Conservation (phyloP, 2,113 vertebrate species). For the Erythrocercus mccallii region DNA sequence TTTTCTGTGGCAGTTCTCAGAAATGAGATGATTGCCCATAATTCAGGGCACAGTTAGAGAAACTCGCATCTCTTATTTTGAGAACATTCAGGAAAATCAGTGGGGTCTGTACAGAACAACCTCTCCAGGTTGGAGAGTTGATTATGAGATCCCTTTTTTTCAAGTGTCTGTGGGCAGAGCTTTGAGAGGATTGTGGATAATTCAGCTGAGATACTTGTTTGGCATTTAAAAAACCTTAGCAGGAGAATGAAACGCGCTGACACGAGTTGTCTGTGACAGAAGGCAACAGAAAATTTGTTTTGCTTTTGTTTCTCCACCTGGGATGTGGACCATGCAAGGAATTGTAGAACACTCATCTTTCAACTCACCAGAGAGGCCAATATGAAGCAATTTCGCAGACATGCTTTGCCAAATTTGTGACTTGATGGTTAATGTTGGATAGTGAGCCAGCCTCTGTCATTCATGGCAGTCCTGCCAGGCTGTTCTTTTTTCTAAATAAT, state of each 20-base stretch:
- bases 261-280: not conserved
- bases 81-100: not conserved
- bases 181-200: not conserved
- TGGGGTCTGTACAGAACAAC: not conserved
- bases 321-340: not conserved
- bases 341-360: not conserved
- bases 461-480: not conserved
- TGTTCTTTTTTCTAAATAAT: not conserved
- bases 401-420: not conserved
- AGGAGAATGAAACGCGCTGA: not conserved
- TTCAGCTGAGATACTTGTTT: not conserved
- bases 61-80: not conserved
- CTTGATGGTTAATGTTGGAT: not conserved
- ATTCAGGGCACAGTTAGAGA: not conserved
- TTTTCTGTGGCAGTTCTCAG: not conserved
- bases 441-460: rapidly evolving
- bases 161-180: not conserved
- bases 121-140: not conserved
- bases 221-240: not conserved
- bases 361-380: not conserved
- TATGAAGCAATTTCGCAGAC: not conserved
- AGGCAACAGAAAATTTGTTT: not conserved
- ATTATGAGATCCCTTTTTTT: not conserved
- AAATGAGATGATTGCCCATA: not conserved
- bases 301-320: not conserved